These are phyloP conservation scores for Paedocypris sp. DNA, from an alignment of 2,113 vertebrate species.

Conservation along the genomic window DNA sequence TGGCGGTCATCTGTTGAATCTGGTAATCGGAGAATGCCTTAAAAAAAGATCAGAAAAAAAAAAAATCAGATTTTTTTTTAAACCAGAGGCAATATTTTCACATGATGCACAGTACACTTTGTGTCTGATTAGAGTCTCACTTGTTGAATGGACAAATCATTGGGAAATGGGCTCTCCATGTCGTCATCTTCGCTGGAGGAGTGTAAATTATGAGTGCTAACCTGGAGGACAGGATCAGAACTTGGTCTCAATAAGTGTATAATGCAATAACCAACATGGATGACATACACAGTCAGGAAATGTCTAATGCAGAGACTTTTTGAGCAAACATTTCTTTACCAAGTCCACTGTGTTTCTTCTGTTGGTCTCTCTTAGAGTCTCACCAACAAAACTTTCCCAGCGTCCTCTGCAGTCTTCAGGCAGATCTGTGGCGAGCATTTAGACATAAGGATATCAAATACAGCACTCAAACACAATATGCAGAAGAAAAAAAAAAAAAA, in stretches of 20 bases:
- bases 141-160: conserved; percentile 88
- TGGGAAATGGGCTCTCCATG: conserved; percentile 83
- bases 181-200: conserved; percentile 94
- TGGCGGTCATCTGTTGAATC: conserved; percentile 96
- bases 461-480: too few species aligned
- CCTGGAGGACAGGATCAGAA: conserved; percentile 53
- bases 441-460: too few species aligned
- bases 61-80: background rate
- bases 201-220: conserved; percentile 89
- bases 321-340: conserved; percentile 57
- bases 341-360: conserved; percentile 85
- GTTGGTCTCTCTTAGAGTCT: conserved; percentile 85
- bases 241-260: too few species aligned
- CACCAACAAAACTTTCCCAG: conserved; percentile 92
- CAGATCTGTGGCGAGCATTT: conserved; percentile 76
- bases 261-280: background rate
- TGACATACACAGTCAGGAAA: too few species aligned
- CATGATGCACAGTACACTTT: background rate
- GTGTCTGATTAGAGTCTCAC: conserved; percentile 45
- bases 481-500: too few species aligned
- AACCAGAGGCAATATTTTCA: too few species aligned
- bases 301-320: background rate
- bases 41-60: background rate
- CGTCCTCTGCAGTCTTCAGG: conserved; percentile 87
- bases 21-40: conserved; percentile 96